Evolutionary conservation across 2,113 vertebrate genomes (phyloP).

Genomic region (Ameiurus melas): DNA sequence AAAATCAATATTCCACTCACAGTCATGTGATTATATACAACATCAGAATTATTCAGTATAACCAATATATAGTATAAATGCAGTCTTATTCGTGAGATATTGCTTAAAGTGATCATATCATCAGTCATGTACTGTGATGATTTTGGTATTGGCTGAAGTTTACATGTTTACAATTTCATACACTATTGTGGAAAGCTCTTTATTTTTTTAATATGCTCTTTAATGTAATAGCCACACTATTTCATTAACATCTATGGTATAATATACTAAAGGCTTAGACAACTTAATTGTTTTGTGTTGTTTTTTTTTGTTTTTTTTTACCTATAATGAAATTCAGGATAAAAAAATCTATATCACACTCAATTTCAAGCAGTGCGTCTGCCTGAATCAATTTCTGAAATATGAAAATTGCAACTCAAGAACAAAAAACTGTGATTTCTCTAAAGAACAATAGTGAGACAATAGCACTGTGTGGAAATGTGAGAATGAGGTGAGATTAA

Average conservation of each 20-base stretch:
- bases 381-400: conserved; percentile 6
- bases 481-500: conserved; percentile 28
- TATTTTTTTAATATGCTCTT: not conserved
- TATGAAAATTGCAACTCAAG: conserved; percentile 22
- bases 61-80: not conserved
- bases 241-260: not conserved
- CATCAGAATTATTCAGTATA: not conserved
- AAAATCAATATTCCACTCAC: not conserved
- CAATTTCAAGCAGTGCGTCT: not conserved
- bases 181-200: not conserved
- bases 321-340: not conserved
- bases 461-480: not conserved
- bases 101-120: not conserved
- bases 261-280: not conserved
- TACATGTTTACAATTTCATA: not conserved
- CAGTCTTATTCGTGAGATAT: not conserved
- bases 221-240: not conserved
- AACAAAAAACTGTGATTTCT: conserved; percentile 17
- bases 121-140: not conserved
- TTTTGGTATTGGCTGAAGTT: not conserved
- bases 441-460: conserved; percentile 21
- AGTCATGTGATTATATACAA: not conserved
- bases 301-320: not conserved
- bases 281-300: not conserved
- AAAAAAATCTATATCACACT: not conserved